Evolutionary conservation across 2,113 vertebrate species (phyloP).

Genomic region (Rafetus swinhoei): DNA sequence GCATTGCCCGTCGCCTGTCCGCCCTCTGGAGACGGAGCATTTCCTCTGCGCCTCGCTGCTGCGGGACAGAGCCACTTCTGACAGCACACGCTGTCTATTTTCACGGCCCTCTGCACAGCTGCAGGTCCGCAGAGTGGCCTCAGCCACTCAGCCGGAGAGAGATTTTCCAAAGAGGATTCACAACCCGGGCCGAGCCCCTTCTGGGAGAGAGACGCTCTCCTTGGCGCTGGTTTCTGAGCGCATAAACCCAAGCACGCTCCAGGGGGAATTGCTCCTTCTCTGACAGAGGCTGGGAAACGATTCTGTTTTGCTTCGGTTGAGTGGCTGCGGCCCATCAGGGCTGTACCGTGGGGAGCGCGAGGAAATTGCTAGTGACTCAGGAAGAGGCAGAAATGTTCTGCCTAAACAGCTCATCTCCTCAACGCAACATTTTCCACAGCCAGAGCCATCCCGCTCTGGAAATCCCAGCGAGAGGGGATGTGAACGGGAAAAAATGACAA

Average conservation of each 20-base stretch:
- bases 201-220: neutral
- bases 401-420: slow-evolving; percentile 37
- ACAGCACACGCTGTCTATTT: rapidly evolving
- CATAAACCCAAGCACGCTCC: neutral
- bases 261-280: neutral
- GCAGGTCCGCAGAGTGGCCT: neutral
- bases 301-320: slow-evolving; percentile 9
- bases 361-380: slow-evolving; percentile 58
- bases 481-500: slow-evolving; percentile 29
- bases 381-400: slow-evolving; percentile 35
- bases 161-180: neutral
- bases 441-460: slow-evolving; percentile 24
- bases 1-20: neutral
- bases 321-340: slow-evolving; percentile 7
- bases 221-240: neutral
- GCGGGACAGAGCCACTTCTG: neutral
- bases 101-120: neutral
- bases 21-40: neutral
- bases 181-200: neutral
- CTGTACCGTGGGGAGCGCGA: slow-evolving; percentile 14
- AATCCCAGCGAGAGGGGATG: slow-evolving; percentile 23
- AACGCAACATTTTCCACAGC: slow-evolving; percentile 49
- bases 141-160: neutral
- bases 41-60: neutral
- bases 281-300: slow-evolving; percentile 12